phyloP scores from a whole-genome alignment of 2,113 vertebrate species.

The Rhizomys pruinosus region DNA sequence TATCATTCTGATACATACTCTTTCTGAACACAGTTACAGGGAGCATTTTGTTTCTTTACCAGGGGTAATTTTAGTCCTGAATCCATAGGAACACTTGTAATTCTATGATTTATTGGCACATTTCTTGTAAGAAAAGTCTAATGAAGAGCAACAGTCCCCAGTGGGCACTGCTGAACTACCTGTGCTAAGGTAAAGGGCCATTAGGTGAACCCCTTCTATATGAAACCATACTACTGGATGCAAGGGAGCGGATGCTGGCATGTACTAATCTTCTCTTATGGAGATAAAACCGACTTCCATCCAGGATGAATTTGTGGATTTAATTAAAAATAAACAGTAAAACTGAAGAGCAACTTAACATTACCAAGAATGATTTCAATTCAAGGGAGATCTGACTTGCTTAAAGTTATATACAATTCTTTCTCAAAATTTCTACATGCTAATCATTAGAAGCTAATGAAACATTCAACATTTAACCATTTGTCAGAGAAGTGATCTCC shows the following conservation, averaged over 20 bases:
- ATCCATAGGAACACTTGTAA: conserved; percentile 47
- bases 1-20: neutral
- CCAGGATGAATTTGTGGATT: conserved; percentile 66
- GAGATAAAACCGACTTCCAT: conserved; percentile 58
- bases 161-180: conserved; percentile 44
- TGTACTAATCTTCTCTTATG: conserved; percentile 56
- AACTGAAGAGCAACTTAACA: conserved; percentile 63
- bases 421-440: conserved; percentile 63
- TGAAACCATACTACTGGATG: conserved; percentile 29
- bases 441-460: conserved; percentile 42
- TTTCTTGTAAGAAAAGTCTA: conserved; percentile 56
- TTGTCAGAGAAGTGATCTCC: conserved; percentile 44
- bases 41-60: conserved; percentile 26
- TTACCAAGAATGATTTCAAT: conserved; percentile 63
- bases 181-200: conserved; percentile 61
- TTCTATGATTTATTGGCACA: conserved; percentile 65
- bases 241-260: conserved; percentile 25
- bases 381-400: conserved; percentile 62
- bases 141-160: conserved; percentile 61
- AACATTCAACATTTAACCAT: conserved; percentile 29
- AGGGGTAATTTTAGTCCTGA: conserved; percentile 47
- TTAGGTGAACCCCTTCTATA: conserved; percentile 70
- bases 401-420: conserved; percentile 52
- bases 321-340: conserved; percentile 79
- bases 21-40: conserved; percentile 33